Percentiles rank a stretch among this genome's conserved stretches.
Evolutionary conservation across 2,888 invertebrate species (phyloP).

Genomic region (Plutella xylostella): DNA sequence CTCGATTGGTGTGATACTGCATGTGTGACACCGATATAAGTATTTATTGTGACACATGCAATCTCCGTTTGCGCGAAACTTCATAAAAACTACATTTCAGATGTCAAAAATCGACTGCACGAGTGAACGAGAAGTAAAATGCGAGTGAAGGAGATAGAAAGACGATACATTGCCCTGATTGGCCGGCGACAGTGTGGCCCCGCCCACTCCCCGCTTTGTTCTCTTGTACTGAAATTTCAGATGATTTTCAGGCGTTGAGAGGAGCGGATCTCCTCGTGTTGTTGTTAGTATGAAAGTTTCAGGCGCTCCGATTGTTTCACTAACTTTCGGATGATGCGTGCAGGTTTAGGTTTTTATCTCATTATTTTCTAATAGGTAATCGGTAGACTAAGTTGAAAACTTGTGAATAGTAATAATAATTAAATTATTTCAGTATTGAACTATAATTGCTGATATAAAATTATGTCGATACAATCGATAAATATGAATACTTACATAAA

Average conservation of each 20-base stretch:
- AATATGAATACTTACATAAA: too few relatives aligned
- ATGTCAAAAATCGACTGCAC: slow-evolving; percentile 55
- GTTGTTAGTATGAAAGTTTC: slow-evolving; percentile 26
- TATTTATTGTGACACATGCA: slow-evolving; percentile 1
- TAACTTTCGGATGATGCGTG: not conserved
- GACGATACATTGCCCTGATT: not conserved
- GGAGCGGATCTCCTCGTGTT: slow-evolving; percentile 28
- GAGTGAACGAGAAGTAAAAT: slow-evolving; percentile 25
- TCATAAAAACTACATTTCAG: slow-evolving; percentile 42
- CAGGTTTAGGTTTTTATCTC: not conserved
- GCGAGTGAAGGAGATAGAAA: slow-evolving; percentile 23
- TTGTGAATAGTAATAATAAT: not conserved
- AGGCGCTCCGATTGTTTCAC: slow-evolving; percentile 11
- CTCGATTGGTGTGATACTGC: too few relatives aligned
- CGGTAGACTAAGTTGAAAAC: not conserved
- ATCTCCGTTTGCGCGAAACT: not conserved
- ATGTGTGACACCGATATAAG: too few relatives aligned
- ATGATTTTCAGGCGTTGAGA: slow-evolving; percentile 29
- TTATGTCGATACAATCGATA: too few relatives aligned
- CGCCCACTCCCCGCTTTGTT: not conserved
- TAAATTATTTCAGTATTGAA: not conserved
- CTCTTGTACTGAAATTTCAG: slow-evolving; percentile 22
- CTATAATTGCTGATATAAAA: too few relatives aligned
- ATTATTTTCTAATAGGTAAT: not conserved
- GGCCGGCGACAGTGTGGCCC: not conserved